These are phyloP conservation scores for Delia radicum DNA, from an alignment of 1,140 invertebrate species.

Conservation along the genomic window DNA sequence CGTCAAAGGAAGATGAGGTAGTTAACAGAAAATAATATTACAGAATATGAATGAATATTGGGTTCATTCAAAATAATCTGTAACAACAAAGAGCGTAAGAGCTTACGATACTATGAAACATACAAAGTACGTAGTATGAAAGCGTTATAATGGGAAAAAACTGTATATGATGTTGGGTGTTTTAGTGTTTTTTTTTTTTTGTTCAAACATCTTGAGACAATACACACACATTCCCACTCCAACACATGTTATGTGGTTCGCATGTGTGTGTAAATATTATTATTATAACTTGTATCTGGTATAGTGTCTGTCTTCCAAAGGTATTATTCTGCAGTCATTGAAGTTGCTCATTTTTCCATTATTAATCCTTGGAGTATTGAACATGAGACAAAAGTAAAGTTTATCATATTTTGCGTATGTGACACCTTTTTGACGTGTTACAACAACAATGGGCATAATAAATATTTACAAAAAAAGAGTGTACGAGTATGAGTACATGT, in stretches of 20 bases:
- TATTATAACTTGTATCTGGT: constrained; percentile 1
- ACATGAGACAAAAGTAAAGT: constrained; percentile 54
- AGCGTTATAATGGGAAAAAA: neutral
- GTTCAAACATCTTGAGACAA: constrained; percentile 2
- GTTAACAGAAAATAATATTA: constrained; percentile 19
- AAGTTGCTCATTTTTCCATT: constrained; percentile 57
- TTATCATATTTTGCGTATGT: constrained; percentile 41
- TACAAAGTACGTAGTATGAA: neutral
- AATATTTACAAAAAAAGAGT: no score
- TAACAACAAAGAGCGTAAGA: neutral
- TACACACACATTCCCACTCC: neutral
- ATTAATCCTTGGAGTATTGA: constrained; percentile 54
- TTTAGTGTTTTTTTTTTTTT: neutral
- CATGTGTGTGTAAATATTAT: neutral
- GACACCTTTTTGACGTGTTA: constrained; percentile 11
- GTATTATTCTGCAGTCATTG: constrained; percentile 25
- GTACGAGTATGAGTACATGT: no score
- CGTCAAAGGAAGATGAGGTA: no score
- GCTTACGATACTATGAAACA: no score
- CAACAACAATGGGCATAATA: constrained; percentile 2
- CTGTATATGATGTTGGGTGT: neutral
- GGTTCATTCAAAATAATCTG: constrained; percentile 22
- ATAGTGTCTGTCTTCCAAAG: neutral
- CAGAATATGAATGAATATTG: constrained; percentile 19
- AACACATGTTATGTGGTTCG: neutral